Percentiles rank a stretch among this genome's conserved stretches.
Evolutionary conservation across 2,888 invertebrate species (phyloP).

Genomic region (Idaea aversata): DNA sequence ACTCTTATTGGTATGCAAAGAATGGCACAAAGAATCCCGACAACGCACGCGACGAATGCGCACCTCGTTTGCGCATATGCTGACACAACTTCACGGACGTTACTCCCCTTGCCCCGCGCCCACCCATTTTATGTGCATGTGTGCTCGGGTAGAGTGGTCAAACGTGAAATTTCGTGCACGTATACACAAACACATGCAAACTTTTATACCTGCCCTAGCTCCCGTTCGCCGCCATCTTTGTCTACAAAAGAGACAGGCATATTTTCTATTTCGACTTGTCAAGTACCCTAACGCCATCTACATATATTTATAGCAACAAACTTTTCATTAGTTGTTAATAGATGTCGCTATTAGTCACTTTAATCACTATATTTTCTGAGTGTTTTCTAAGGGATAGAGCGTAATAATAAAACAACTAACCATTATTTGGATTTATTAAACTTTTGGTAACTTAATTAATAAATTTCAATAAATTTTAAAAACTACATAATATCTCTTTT

Average conservation of each 20-base stretch:
- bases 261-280: conserved; percentile 46
- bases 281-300: conserved; percentile 50
- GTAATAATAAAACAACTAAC: background rate
- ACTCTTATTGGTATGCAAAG: conserved; percentile 94
- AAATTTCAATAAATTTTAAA: background rate
- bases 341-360: conserved; percentile 27
- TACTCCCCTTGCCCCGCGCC: conserved; percentile 75
- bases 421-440: background rate
- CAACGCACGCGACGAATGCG: conserved; percentile 93
- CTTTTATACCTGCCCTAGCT: conserved; percentile 73
- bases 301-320: background rate
- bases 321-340: conserved; percentile 10
- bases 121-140: conserved; percentile 64
- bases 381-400: background rate
- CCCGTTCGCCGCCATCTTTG: conserved; percentile 76
- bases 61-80: conserved; percentile 90
- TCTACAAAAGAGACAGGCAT: conserved; percentile 50
- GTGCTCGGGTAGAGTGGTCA: conserved; percentile 76
- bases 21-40: conserved; percentile 98
- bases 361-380: background rate
- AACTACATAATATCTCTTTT: background rate
- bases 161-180: conserved; percentile 77
- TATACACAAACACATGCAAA: conserved; percentile 66
- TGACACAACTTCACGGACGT: conserved; percentile 84
- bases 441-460: background rate